These are phyloP conservation scores for Lysiphlebus fabarum DNA, from an alignment of 1,140 invertebrate species.

Conservation along the genomic window DNA sequence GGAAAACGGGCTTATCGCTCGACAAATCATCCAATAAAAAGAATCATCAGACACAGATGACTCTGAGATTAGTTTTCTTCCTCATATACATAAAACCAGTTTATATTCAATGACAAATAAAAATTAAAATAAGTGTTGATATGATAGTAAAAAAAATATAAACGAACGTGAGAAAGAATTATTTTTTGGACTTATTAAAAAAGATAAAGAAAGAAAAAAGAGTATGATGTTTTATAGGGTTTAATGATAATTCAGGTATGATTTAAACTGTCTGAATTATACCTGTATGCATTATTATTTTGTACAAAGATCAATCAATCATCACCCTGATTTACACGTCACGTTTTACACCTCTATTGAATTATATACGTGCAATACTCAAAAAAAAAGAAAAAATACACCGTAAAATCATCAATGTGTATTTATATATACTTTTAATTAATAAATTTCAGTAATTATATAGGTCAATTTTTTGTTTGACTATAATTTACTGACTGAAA, in stretches of 20 bases:
- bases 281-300: background rate
- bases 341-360: no score
- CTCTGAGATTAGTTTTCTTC: no score
- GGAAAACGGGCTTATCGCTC: no score
- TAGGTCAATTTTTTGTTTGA: no score
- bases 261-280: constrained; percentile 13
- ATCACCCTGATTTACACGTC: background rate
- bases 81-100: constrained; percentile 6
- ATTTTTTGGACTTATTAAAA: background rate
- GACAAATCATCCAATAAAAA: no score
- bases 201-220: background rate
- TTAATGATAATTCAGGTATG: constrained; percentile 14
- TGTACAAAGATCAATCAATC: constrained; percentile 10
- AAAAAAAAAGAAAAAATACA: no score
- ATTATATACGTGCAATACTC: no score
- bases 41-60: no score
- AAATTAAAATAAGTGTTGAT: background rate
- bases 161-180: constrained; percentile 6
- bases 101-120: constrained; percentile 10
- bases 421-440: no score
- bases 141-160: background rate
- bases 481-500: no score
- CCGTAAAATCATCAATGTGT: no score
- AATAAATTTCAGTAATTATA: no score
- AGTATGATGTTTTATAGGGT: background rate